These are phyloP conservation scores for Erpetoichthys calabaricus DNA, from an alignment of 2,797 vertebrate species.

Conservation along the genomic window DNA sequence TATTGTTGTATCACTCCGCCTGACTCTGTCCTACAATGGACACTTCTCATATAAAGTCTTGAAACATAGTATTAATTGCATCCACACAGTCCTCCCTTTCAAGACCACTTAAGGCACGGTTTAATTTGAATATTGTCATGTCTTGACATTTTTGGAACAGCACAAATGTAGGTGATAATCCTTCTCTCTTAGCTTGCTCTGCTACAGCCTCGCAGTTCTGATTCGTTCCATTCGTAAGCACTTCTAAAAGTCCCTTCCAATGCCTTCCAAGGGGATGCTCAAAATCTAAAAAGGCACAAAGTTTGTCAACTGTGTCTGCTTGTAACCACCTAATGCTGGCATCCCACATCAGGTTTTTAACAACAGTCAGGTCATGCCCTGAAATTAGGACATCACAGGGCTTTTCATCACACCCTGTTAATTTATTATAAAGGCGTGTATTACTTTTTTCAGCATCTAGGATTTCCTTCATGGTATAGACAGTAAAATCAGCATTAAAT, in stretches of 20 bases:
- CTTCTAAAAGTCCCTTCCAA: slow-evolving; percentile 14
- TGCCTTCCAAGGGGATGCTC: slow-evolving; percentile 4
- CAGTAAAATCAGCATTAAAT: neutral
- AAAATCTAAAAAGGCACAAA: slow-evolving; percentile 9
- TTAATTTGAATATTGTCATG: neutral
- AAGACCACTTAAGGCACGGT: neutral
- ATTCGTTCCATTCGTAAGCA: slow-evolving; percentile 6
- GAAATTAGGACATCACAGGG: slow-evolving; percentile 14
- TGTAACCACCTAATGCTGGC: slow-evolving; percentile 12
- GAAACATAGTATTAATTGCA: neutral
- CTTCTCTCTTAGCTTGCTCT: slow-evolving; percentile 3
- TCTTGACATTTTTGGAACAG: neutral
- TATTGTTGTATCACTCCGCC: neutral
- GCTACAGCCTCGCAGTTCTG: slow-evolving; percentile 5
- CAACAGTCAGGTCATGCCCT: slow-evolving; percentile 15
- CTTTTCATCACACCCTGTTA: neutral
- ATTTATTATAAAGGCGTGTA: slow-evolving; percentile 1
- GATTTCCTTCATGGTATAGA: slow-evolving; percentile 2
- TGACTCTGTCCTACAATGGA: neutral
- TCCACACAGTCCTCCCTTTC: slow-evolving; percentile 1
- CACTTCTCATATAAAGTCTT: neutral
- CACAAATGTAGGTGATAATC: slow-evolving; percentile 5
- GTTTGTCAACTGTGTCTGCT: neutral
- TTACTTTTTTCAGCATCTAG: neutral
- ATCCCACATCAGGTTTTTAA: slow-evolving; percentile 1